phyloP scores from a whole-genome alignment of 2,113 vertebrate genomes.

The Archocentrus centrarchus region DNA sequence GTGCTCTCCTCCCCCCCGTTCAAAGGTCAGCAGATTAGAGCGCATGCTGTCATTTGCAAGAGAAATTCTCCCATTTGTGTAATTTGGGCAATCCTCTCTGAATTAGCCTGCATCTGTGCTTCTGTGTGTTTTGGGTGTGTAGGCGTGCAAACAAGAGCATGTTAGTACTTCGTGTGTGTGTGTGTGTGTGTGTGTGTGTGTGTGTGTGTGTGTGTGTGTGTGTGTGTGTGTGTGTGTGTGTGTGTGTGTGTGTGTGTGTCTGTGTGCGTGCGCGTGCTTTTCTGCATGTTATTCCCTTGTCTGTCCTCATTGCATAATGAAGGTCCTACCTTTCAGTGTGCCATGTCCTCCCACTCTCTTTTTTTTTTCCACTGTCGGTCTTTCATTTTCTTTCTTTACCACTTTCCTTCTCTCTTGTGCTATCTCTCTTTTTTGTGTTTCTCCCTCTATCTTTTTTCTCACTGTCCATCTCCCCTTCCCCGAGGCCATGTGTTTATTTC shows the following conservation, averaged over 20 bases:
- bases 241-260: slow-evolving; percentile 7
- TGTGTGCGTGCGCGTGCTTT: neutral
- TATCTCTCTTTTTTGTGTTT: slow-evolving; percentile 22
- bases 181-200: neutral
- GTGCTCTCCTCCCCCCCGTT: slow-evolving; percentile 31
- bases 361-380: slow-evolving; percentile 21
- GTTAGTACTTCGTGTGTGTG: slow-evolving; percentile 18
- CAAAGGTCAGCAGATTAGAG: slow-evolving; percentile 73
- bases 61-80: slow-evolving; percentile 62
- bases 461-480: slow-evolving; percentile 36
- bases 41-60: slow-evolving; percentile 47
- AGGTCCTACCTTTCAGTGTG: slow-evolving; percentile 71
- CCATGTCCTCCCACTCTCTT: slow-evolving; percentile 72
- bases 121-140: slow-evolving; percentile 54
- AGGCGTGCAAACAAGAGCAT: slow-evolving; percentile 61
- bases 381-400: slow-evolving; percentile 34
- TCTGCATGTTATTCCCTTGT: slow-evolving; percentile 49
- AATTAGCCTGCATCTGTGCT: slow-evolving; percentile 69
- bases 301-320: slow-evolving; percentile 77
- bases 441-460: slow-evolving; percentile 22
- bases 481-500: slow-evolving; percentile 66
- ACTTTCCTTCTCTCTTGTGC: slow-evolving; percentile 29
- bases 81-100: slow-evolving; percentile 65
- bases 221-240: neutral
- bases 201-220: slow-evolving; percentile 15